Percentiles rank a stretch among this genome's conserved stretches.
Conservation (phyloP, 1,140 invertebrate species). For the Drosophila arawakana region DNA sequence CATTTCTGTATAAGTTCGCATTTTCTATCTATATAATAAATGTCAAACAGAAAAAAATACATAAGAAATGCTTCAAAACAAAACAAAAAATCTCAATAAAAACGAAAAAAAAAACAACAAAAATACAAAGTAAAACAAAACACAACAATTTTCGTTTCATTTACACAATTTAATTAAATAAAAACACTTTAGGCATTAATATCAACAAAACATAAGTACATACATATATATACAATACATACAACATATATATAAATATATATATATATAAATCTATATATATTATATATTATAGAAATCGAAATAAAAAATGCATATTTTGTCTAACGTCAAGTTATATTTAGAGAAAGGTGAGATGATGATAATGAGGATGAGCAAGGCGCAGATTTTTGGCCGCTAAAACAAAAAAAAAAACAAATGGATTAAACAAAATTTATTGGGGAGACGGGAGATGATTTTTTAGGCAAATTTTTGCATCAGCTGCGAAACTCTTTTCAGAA, state of each 20-base stretch:
- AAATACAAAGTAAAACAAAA: slow-evolving; percentile 54
- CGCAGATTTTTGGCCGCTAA: slow-evolving; percentile 43
- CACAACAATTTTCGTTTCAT: slow-evolving; percentile 65
- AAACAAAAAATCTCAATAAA: slow-evolving; percentile 50
- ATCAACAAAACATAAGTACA: slow-evolving; percentile 30
- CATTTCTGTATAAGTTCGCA: slow-evolving; percentile 61
- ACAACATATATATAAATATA: slow-evolving; percentile 13
- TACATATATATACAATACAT: slow-evolving; percentile 41
- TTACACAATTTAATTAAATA: slow-evolving; percentile 47
- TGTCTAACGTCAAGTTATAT: slow-evolving; percentile 77
- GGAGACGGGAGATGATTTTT: slow-evolving; percentile 39
- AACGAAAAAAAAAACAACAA: slow-evolving; percentile 47
- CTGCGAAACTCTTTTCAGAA: slow-evolving; percentile 47
- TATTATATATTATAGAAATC: slow-evolving; percentile 47
- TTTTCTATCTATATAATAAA: slow-evolving; percentile 72
- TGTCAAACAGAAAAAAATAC: slow-evolving; percentile 67
- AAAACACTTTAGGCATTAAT: slow-evolving; percentile 54
- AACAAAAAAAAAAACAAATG: slow-evolving; percentile 2
- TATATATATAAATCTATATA: slow-evolving; percentile 44
- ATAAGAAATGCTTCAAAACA: slow-evolving; percentile 67
- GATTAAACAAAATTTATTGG: slow-evolving; percentile 52
- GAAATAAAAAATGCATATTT: slow-evolving; percentile 65
- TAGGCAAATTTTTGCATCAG: slow-evolving; percentile 66
- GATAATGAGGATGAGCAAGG: neutral
- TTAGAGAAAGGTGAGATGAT: slow-evolving; percentile 49